Evolutionary conservation across 1,140 invertebrate species (phyloP).

Genomic region (Pygmarrhopalites habei): DNA sequence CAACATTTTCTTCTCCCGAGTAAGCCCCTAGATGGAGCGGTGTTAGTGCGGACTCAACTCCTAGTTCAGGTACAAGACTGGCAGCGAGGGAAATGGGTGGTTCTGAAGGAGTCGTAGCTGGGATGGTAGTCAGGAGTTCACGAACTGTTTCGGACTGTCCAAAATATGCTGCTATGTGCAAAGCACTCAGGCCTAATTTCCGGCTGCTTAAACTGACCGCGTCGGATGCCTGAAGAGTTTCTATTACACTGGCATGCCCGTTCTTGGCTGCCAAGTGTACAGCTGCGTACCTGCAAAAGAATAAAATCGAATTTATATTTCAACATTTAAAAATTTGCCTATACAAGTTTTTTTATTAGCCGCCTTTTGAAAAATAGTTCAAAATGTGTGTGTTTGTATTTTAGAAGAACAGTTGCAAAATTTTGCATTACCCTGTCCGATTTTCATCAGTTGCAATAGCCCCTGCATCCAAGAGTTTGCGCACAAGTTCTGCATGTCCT

Average conservation of each 20-base stretch:
- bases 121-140: slow-evolving; percentile 84
- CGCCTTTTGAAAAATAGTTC: too few species aligned
- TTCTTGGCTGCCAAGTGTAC: slow-evolving; percentile 93
- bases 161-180: slow-evolving; percentile 96
- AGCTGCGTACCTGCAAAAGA: slow-evolving; percentile 87
- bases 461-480: slow-evolving; percentile 83
- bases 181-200: slow-evolving; percentile 90
- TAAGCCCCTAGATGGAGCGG: slow-evolving; percentile 85
- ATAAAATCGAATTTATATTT: too few species aligned
- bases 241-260: slow-evolving; percentile 87
- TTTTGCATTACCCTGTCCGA: slow-evolving; percentile 25
- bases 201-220: slow-evolving; percentile 77
- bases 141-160: slow-evolving; percentile 96
- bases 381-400: too few species aligned
- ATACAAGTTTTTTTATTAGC: too few species aligned
- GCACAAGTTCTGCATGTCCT: slow-evolving; percentile 64
- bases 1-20: slow-evolving; percentile 95
- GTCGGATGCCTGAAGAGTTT: slow-evolving; percentile 73
- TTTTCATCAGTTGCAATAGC: slow-evolving; percentile 96
- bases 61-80: slow-evolving; percentile 66
- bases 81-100: slow-evolving; percentile 63
- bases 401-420: too few species aligned
- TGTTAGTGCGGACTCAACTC: slow-evolving; percentile 84
- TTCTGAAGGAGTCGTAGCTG: slow-evolving; percentile 91
- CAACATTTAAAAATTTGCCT: too few species aligned